phyloP scores from a whole-genome alignment of 1,140 invertebrate species.

The Plectrocnemia conspersa region DNA sequence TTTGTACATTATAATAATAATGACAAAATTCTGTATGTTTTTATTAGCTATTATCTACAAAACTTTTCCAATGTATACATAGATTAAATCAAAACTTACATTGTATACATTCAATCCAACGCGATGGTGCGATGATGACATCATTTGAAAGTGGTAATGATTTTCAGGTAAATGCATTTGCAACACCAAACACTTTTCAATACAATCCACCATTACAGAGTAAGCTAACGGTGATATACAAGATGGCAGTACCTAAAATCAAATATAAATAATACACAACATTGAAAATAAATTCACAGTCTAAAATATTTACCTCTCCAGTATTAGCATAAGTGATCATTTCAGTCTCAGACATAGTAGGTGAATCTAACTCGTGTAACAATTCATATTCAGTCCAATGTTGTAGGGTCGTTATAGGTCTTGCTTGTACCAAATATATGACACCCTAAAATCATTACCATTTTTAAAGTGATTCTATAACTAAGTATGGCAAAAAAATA shows the following conservation, averaged over 20 bases:
- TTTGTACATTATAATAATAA: slow-evolving; percentile 10
- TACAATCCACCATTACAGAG: slow-evolving; percentile 37
- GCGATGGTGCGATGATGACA: slow-evolving; percentile 44
- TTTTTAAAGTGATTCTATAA: background rate
- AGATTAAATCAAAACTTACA: slow-evolving; percentile 41
- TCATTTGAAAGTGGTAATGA: slow-evolving; percentile 9
- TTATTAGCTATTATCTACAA: background rate
- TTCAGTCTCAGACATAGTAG: slow-evolving; percentile 53
- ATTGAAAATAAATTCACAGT: background rate
- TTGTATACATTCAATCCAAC: slow-evolving; percentile 48
- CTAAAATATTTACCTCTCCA: slow-evolving; percentile 57
- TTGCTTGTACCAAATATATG: slow-evolving; percentile 65
- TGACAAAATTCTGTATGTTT: slow-evolving; percentile 6
- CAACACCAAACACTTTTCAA: slow-evolving; percentile 44
- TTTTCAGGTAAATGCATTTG: background rate
- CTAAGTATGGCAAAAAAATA: too few relatives aligned
- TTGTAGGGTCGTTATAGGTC: slow-evolving; percentile 67
- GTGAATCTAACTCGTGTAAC: slow-evolving; percentile 64
- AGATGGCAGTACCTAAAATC: slow-evolving; percentile 42
- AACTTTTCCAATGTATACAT: slow-evolving; percentile 6
- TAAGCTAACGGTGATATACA: slow-evolving; percentile 47
- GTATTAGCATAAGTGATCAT: slow-evolving; percentile 54
- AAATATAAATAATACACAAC: background rate
- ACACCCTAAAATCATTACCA: slow-evolving; percentile 42
- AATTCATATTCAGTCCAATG: slow-evolving; percentile 69